A percentile compares a stretch with the other conserved stretches of the same genome.
Evolutionary conservation across 2,888 invertebrate species (phyloP).

Genomic region (Cheilosia impressa): DNA sequence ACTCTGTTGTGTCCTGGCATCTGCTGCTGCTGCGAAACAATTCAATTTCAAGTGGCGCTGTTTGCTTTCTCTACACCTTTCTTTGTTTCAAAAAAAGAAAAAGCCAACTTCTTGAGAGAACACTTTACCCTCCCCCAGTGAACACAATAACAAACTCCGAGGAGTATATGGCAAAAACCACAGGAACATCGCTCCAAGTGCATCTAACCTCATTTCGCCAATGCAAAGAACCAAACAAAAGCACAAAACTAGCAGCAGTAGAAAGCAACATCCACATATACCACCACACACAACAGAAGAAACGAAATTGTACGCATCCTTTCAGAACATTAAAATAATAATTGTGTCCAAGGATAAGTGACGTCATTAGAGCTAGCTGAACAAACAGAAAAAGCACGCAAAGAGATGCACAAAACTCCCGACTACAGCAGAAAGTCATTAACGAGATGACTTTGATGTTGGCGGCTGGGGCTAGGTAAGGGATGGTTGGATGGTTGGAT

Average conservation of each 20-base stretch:
- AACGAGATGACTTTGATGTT: constrained; percentile 62
- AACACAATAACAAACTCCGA: constrained; percentile 56
- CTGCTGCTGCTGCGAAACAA: constrained; percentile 32
- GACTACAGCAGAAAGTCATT: constrained; percentile 43
- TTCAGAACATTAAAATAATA: constrained; percentile 63
- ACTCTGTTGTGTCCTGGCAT: neutral
- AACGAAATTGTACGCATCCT: constrained; percentile 62
- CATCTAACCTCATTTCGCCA: constrained; percentile 68
- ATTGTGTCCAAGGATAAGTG: constrained; percentile 70
- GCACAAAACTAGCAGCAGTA: constrained; percentile 34
- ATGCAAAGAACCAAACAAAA: constrained; percentile 22
- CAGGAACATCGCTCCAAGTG: constrained; percentile 57
- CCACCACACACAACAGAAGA: constrained; percentile 10
- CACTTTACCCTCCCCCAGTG: constrained; percentile 52
- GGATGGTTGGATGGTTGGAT: neutral
- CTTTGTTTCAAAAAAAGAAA: constrained; percentile 49
- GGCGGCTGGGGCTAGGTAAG: neutral
- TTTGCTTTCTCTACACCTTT: constrained; percentile 57
- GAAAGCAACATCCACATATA: constrained; percentile 6
- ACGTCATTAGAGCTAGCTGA: constrained; percentile 50
- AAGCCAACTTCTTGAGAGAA: constrained; percentile 62
- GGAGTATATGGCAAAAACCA: constrained; percentile 40
- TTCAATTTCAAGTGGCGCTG: constrained; percentile 64
- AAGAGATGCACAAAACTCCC: constrained; percentile 30
- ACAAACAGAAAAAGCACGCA: constrained; percentile 6